These are phyloP conservation scores for Mobula hypostoma DNA, from an alignment of 2,113 vertebrate species.

Conservation along the genomic window DNA sequence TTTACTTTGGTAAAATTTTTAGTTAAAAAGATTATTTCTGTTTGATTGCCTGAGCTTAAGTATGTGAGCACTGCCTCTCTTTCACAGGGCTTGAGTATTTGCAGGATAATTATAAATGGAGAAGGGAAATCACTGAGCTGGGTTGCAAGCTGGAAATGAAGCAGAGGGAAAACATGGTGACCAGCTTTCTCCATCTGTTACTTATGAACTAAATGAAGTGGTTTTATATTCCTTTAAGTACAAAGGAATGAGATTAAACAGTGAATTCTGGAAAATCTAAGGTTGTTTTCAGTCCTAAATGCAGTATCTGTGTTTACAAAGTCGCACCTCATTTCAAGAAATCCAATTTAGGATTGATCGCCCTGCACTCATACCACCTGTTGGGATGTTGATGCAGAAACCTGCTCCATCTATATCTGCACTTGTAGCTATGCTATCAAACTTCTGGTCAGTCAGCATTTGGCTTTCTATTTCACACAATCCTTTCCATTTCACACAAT, in stretches of 20 bases:
- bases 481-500: not conserved
- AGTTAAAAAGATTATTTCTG: not conserved
- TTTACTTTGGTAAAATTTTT: not conserved
- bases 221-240: not conserved
- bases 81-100: not conserved
- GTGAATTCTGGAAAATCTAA: not conserved
- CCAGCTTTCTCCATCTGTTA: not conserved
- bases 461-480: not conserved
- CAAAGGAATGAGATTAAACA: not conserved
- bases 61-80: not conserved
- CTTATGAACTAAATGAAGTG: not conserved
- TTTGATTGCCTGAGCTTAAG: not conserved
- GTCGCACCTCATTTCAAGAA: not conserved
- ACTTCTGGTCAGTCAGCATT: not conserved
- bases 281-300: not conserved
- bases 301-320: not conserved
- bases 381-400: not conserved
- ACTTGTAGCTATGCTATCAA: not conserved
- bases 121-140: not conserved
- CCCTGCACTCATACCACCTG: not conserved
- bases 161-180: not conserved
- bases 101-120: not conserved
- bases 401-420: not conserved
- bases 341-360: slow-evolving; percentile 3
- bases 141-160: not conserved